Evolutionary conservation across 2,797 vertebrate genomes (phyloP), one percentile per base, ranked within the genome.

Genomic region (Falco berigora): DNA sequence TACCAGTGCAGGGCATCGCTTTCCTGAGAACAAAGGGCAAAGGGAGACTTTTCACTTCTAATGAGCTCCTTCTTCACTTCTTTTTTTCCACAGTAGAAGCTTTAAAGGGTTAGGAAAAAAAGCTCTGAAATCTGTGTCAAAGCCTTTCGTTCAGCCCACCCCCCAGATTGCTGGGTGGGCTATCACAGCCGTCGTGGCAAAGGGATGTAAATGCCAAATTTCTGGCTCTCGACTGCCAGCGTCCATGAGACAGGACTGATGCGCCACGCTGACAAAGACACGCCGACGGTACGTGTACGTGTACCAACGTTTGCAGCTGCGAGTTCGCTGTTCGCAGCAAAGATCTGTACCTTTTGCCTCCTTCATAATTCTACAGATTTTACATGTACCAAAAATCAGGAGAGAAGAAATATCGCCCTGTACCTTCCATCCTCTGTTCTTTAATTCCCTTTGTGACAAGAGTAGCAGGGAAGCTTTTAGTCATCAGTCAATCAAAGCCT

Each of bases 61-160:
- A 95, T 13, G 24, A 96, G 85, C 90, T 52, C 84, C 58, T 80
- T 92, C 85, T 87, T 76, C 52, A 46, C 64, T 87, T 85, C 67
- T 40, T 40, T 34, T 59, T 63, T 93, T 58, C 34, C 62, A 32
- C 3, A 74, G 42, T 1, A 63, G 68, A 82, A 89, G 76, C 76
- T 92, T 93, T 84, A 94, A 95, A 88, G 82, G 69, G 49, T 59
- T 17, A 34, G 8, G 42, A 44, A 20, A 66, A 36, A 58, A 72
- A 47, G 58, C 92, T 96, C 89, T 93, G 89, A 94, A 95, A 91
- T 71, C 12, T 18, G 66, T 56, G 80, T 80, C 78, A 81, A 68
- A 71, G 73, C 16, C 75, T 95, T 90, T 73, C 47, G 79, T 42
- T 82, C 34, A 25, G 38, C 27, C 34, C 84, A 44, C 32, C 50